These are phyloP conservation scores for Salarias fasciatus DNA, from an alignment of 2,797 vertebrate genomes.

Conservation along the genomic window DNA sequence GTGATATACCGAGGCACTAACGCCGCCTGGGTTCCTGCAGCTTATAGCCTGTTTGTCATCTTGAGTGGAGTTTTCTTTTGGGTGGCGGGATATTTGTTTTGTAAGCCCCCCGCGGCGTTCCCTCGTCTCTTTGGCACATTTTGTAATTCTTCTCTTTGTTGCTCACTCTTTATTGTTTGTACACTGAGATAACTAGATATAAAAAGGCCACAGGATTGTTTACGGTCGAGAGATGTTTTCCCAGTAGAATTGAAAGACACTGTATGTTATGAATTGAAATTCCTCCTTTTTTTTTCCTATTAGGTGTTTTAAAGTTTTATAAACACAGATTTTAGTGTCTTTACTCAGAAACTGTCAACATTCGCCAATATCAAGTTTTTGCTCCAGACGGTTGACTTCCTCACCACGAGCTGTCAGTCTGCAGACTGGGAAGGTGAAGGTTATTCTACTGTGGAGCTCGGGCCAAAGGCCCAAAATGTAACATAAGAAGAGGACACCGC, in stretches of 20 bases:
- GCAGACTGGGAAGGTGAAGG: constrained; percentile 3
- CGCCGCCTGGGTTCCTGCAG: constrained; percentile 16
- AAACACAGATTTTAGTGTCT: not conserved
- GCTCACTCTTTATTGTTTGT: constrained; percentile 21
- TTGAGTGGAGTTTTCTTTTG: constrained; percentile 25
- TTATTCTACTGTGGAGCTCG: constrained; percentile 7
- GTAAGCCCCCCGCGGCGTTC: constrained; percentile 6
- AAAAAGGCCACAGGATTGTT: not conserved
- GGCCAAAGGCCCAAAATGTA: constrained; percentile 29
- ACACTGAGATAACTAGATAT: constrained; percentile 20
- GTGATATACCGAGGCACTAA: constrained; percentile 33
- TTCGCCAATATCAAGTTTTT: not conserved
- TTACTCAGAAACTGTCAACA: not conserved
- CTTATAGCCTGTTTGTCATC: constrained; percentile 32
- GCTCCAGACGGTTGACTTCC: not conserved
- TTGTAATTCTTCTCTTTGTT: constrained; percentile 12
- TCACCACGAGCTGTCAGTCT: not conserved
- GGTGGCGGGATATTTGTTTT: constrained; percentile 34
- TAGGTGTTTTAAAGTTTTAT: not conserved
- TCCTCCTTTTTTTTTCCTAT: constrained; percentile 2
- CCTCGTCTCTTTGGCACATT: constrained; percentile 16
- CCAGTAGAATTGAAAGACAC: not conserved
- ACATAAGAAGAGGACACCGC: constrained; percentile 46
- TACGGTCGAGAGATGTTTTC: constrained; percentile 6
- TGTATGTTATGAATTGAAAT: not conserved